A percentile compares a stretch with the other conserved stretches of the same genome.
These are phyloP conservation scores for Triplophysa rosa DNA, from an alignment of 2,113 vertebrate species.

Conservation along the genomic window DNA sequence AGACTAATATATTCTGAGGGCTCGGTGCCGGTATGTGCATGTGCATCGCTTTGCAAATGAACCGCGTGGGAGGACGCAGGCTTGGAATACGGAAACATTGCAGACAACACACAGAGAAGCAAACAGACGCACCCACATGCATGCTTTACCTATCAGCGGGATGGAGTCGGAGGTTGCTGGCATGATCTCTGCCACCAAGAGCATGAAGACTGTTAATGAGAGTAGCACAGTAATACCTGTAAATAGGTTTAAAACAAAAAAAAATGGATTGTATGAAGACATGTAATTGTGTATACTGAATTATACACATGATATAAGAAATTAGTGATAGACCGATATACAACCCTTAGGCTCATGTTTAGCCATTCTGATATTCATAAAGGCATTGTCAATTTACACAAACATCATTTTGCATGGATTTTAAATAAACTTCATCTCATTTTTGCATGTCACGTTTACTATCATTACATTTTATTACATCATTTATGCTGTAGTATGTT, in stretches of 20 bases:
- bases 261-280: constrained; percentile 6
- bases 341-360: no score
- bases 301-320: neutral
- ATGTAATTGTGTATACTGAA: constrained; percentile 5
- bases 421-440: no score
- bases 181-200: constrained; percentile 66
- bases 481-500: neutral
- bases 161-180: constrained; percentile 66
- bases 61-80: neutral
- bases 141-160: constrained; percentile 62
- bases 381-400: no score
- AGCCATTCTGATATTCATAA: no score
- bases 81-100: constrained; percentile 11
- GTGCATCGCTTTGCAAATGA: neutral
- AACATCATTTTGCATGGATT: no score
- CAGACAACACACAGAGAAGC: constrained; percentile 3
- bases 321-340: neutral
- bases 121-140: neutral
- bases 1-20: neutral
- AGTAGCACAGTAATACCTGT: constrained; percentile 64
- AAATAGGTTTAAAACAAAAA: constrained; percentile 25
- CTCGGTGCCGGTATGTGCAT: neutral
- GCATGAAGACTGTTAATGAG: constrained; percentile 65
- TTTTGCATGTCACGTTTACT: neutral
- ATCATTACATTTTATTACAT: no score